A percentile compares a stretch with the other conserved stretches of the same genome.
These are phyloP conservation scores for Dinocampus coccinellae DNA, from an alignment of 2,888 invertebrate species.

Conservation along the genomic window DNA sequence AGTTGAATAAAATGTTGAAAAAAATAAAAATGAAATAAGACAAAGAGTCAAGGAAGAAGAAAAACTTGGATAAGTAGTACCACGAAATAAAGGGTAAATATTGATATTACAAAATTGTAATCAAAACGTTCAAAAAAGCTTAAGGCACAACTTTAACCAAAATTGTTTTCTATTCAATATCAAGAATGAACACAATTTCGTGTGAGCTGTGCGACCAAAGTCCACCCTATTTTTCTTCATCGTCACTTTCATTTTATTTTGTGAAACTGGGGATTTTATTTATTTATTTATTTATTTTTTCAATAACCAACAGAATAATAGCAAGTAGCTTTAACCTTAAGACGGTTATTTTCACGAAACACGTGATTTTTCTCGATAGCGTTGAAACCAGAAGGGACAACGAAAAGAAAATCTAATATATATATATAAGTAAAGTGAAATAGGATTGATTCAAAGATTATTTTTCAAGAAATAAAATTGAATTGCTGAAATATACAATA, in stretches of 20 bases:
- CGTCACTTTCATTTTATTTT: slow-evolving; percentile 28
- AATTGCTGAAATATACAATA: background rate
- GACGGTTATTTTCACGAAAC: slow-evolving; percentile 50
- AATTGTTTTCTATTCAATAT: slow-evolving; percentile 57
- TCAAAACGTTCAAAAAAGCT: slow-evolving; percentile 47
- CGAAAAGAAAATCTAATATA: background rate
- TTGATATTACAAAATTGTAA: slow-evolving; percentile 30
- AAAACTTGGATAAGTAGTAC: slow-evolving; percentile 17
- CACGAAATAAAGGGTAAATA: slow-evolving; percentile 30
- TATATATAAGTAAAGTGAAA: background rate
- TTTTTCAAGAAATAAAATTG: background rate
- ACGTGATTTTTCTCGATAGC: slow-evolving; percentile 22
- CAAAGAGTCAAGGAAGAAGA: no score
- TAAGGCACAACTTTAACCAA: slow-evolving; percentile 56
- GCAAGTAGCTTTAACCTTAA: slow-evolving; percentile 47
- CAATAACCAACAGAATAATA: slow-evolving; percentile 53
- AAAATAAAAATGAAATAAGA: no score
- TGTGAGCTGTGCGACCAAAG: slow-evolving; percentile 28
- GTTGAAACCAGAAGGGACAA: background rate
- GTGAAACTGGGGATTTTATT: no score
- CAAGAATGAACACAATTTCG: slow-evolving; percentile 2
- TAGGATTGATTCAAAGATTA: background rate
- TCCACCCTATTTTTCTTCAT: slow-evolving; percentile 5
- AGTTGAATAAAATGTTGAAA: slow-evolving; percentile 31
- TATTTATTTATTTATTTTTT: slow-evolving; percentile 50